Base-by-base conservation (phyloP, 2,113 vertebrate species). In the Felis chaus region DNA sequence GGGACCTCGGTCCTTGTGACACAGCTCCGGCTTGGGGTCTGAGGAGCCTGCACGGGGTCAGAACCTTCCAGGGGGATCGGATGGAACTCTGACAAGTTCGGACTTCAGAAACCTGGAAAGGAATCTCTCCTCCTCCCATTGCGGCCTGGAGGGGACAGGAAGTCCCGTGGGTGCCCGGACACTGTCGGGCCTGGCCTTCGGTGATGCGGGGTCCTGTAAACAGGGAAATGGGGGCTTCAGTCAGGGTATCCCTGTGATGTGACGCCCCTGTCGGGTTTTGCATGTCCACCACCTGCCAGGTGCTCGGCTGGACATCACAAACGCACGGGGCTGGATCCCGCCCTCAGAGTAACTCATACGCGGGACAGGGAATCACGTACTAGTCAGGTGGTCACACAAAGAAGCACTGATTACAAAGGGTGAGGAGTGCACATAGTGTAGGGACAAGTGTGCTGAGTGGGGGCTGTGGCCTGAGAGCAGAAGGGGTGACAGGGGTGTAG, bases 141-240 rank as follows among this genome's bases (percentile, higher is more conserved):
- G 2, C 55, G 21, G 78, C 7, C 4, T 21, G 68, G 73, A 21
- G 29, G 4, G 29, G 73, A 41, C 16, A n/a, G 16, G 73, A 50
- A 16, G 48, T 18, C 15, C 21, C 19, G 1, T 0, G 7, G 19
- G 79, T 13, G 3, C 25, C 25, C 0, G 12, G 23, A 39, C 13
- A 14, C 39, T 8, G 19, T 39, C 9, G 2, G 68, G 68, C 29
- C 29, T 18, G 36, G 29, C 12, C 7, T 19, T 27, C 1, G 2
- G 10, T 7, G 14, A n/a, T 0, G 13, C 0, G 1, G 4, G 36
- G 36, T 36, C 36, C 36, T 36, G 36, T 36, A 36, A 36, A 36
- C 36, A 36, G 36, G 36, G 36, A 36, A 36, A 36, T 36, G 36
- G 36, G 19, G 73, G n/a, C 13, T 3, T 71, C 16, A 31, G 11